Base-by-base conservation (phyloP, 2,113 vertebrate genomes). In the Percopsis transmontana region DNA sequence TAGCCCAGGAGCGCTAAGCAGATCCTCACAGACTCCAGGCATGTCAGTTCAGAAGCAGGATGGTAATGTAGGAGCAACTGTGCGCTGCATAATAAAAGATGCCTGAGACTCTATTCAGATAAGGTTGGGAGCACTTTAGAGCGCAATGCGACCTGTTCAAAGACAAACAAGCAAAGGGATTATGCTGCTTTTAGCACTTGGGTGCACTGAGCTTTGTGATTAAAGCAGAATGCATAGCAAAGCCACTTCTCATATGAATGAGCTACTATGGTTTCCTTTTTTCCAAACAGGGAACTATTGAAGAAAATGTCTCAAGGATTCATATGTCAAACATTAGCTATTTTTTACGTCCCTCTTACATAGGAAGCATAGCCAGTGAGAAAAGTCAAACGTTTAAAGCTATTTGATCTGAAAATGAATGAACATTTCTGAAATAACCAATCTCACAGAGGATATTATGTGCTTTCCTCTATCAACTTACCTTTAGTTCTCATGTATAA, bases 161-260 rank as follows among this genome's bases (percentile, higher is more conserved):
- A 90, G 76, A 85, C 81, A 86, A 86, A 90, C 81, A 87, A 83
- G 77, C 76, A 71, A 75, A 76, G 77, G 85, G 87, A 91, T 91
- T 89, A 91, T 75, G 76, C 79, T 66, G 72, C 83, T 91, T 90
- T 89, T 86, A 88, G 79, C 80, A 87, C 85, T 79, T 66, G 70
- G 62, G 58, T 59, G 77, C 66, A 73, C 76, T 14, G 71, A 79
- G 79, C 62, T 75, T 77, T 78, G 74, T 64, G 81, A 85, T 86
- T 85, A 79, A 45, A 45, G 66, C 53, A 59, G 74, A 59, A 58
- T 48, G 55, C 44, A 57, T 24, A 60, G 54, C 76, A 55, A 65
- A 82, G 76, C 61, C 69, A 81, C 73, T 83, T 81, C 61, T 74
- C 66, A 62, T 76, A 70, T 59, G 57, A 83, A 88, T 76, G 60